phyloP scores from a whole-genome alignment of 2,113 vertebrate species.

The Pyrgilauda ruficollis region DNA sequence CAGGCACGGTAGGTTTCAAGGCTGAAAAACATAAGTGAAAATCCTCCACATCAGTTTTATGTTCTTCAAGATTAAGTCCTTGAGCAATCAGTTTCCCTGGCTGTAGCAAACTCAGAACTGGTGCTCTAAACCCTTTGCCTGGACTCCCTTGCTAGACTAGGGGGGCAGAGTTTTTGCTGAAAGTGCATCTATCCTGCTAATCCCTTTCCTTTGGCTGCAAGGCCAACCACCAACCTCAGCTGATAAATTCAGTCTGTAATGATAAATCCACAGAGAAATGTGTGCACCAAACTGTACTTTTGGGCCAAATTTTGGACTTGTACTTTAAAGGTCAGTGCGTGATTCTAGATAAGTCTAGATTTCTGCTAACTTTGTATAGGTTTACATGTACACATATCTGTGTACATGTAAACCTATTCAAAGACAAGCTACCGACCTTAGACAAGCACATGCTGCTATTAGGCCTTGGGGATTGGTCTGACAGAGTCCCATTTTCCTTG shows the following conservation, averaged over 20 bases:
- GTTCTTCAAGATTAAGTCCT: not conserved
- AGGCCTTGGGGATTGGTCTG: not conserved
- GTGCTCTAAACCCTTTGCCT: not conserved
- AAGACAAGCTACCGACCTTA: not conserved
- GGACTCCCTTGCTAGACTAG: not conserved
- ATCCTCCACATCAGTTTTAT: not conserved
- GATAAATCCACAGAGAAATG: not conserved
- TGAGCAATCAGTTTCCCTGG: not conserved
- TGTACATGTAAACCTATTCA: not conserved
- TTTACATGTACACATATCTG: accelerated
- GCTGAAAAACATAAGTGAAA: not conserved
- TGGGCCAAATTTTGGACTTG: not conserved
- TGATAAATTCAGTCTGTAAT: not conserved
- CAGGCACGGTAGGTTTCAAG: not conserved
- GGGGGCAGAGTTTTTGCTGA: not conserved
- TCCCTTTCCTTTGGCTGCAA: not conserved
- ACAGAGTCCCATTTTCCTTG: not conserved
- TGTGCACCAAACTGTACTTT: not conserved
- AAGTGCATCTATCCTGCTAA: not conserved
- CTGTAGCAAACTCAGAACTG: not conserved
- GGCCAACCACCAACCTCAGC: not conserved
- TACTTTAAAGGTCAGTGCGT: not conserved
- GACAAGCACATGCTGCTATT: not conserved
- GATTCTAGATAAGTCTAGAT: not conserved
- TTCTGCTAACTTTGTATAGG: not conserved